phyloP scores from a whole-genome alignment of 1,140 invertebrate genomes.

The Brachystomella parvula region DNA sequence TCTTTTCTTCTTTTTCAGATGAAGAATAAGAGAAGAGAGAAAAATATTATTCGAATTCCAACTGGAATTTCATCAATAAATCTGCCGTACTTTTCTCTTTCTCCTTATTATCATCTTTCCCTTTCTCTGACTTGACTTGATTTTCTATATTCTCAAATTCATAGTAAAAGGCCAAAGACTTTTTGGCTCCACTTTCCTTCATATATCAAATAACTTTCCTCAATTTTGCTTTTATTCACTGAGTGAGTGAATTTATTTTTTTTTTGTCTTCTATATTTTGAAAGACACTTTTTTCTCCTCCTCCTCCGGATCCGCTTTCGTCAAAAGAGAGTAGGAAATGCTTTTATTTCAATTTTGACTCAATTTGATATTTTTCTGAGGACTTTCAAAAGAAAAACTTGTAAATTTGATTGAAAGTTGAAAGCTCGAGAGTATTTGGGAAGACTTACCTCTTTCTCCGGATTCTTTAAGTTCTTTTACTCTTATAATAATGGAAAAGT shows the following conservation, averaged over 20 bases:
- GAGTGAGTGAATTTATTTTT: background rate
- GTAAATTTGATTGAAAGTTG: constrained; percentile 36
- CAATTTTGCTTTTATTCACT: background rate
- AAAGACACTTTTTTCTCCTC: constrained; percentile 10
- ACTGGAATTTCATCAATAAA: constrained; percentile 40
- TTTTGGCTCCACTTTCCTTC: background rate
- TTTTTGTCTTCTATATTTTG: background rate
- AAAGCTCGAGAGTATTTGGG: background rate
- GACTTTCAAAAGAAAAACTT: constrained; percentile 18
- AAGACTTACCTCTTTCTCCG: background rate
- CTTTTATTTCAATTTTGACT: constrained; percentile 39
- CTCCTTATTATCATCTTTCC: constrained; percentile 12
- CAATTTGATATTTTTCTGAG: constrained; percentile 29
- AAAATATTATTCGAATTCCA: constrained; percentile 40
- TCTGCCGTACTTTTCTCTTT: constrained; percentile 38
- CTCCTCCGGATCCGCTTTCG: background rate
- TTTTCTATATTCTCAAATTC: background rate
- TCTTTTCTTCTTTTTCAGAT: constrained; percentile 8
- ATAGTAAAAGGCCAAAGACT: constrained; percentile 3
- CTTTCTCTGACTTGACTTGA: constrained; percentile 7
- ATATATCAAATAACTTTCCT: constrained; percentile 10
- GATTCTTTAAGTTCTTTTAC: constrained; percentile 7
- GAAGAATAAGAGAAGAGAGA: background rate
- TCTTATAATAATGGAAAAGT: background rate
- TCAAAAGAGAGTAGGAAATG: constrained; percentile 18